phyloP scores from a whole-genome alignment of 2,113 vertebrate genomes.

The Laterallus jamaicensis region DNA sequence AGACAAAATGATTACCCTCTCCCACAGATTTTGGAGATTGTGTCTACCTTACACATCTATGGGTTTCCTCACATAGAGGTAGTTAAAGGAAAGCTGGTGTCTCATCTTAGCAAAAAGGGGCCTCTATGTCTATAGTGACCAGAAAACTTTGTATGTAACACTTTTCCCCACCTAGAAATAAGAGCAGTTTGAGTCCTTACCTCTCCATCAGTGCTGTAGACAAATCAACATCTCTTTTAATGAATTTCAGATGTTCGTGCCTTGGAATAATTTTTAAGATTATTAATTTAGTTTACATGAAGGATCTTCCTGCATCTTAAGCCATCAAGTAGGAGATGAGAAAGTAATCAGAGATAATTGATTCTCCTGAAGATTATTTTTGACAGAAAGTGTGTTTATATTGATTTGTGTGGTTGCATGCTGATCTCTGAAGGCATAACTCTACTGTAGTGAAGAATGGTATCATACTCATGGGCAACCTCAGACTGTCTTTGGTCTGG shows the following conservation, averaged over 20 bases:
- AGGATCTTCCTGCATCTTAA: not conserved
- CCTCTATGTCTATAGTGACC: not conserved
- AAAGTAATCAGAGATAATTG: not conserved
- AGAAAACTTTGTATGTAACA: not conserved
- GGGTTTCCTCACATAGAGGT: not conserved
- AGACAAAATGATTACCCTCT: not conserved
- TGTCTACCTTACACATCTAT: not conserved
- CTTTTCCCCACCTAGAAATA: not conserved
- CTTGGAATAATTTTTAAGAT: not conserved
- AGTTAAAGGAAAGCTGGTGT: not conserved
- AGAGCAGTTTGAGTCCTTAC: not conserved
- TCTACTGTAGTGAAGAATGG: not conserved
- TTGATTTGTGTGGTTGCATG: not conserved
- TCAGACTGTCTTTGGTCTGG: not conserved
- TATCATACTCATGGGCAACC: not conserved
- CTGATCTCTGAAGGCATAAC: not conserved
- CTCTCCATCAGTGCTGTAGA: not conserved
- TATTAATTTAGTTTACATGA: not conserved
- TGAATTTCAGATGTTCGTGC: not conserved
- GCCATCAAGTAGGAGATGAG: not conserved
- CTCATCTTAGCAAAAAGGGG: not conserved
- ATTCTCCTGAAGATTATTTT: not conserved
- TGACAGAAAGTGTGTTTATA: not conserved
- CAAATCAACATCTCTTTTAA: not conserved
- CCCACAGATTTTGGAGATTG: not conserved